Evolutionary conservation across 2,797 vertebrate species (phyloP).

Genomic region (Trichosurus vulpecula): DNA sequence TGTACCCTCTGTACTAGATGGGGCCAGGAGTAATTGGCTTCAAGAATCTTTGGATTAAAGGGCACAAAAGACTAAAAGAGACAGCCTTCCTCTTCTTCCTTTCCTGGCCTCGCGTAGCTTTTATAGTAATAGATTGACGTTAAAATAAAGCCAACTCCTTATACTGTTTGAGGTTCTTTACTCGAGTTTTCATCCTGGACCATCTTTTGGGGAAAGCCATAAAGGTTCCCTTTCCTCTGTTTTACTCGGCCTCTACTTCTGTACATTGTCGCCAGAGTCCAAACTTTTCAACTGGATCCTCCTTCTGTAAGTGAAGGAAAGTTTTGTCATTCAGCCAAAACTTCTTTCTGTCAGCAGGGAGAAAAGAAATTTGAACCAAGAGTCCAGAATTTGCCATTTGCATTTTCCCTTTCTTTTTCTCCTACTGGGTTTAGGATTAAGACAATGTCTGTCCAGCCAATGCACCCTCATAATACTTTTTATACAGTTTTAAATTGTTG

Average conservation of each 20-base stretch:
- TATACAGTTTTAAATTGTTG: not conserved
- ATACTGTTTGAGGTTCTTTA: not conserved
- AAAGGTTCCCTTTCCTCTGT: not conserved
- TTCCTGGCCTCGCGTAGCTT: not conserved
- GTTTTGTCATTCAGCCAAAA: not conserved
- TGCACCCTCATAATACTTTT: not conserved
- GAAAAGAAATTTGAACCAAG: not conserved
- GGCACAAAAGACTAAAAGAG: not conserved
- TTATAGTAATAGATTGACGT: not conserved
- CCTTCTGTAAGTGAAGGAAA: not conserved
- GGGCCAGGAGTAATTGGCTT: not conserved
- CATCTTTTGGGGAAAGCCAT: not conserved
- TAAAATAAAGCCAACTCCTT: not conserved
- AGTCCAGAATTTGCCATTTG: not conserved
- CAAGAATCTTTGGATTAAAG: not conserved
- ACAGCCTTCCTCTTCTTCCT: not conserved
- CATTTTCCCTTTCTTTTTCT: not conserved
- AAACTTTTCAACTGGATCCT: not conserved
- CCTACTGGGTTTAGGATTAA: not conserved
- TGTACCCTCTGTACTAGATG: not conserved
- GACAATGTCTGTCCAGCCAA: not conserved
- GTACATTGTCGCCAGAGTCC: not conserved
- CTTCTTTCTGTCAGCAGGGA: not conserved
- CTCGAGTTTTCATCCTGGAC: not conserved
- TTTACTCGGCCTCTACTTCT: not conserved